A percentile compares a stretch with the other conserved stretches of the same genome.
Evolutionary conservation across 2,113 vertebrate species (phyloP).

Genomic region (Calyptomena viridis): DNA sequence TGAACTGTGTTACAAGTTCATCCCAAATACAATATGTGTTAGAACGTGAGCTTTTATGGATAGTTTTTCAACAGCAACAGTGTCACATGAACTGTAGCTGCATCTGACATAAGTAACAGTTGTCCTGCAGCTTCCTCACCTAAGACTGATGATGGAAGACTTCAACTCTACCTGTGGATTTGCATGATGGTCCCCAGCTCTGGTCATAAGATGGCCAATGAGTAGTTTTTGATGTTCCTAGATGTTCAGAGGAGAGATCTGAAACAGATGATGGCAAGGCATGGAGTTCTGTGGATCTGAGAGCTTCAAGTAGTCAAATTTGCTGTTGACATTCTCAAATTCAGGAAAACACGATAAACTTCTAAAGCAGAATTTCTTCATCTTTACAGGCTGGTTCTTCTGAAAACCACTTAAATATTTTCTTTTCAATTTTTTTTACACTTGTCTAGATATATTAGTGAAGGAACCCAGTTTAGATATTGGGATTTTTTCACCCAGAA

Average conservation of each 20-base stretch:
- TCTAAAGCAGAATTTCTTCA: background rate
- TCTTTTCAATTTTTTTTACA: background rate
- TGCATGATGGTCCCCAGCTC: background rate
- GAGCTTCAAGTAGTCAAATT: background rate
- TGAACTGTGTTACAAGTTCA: background rate
- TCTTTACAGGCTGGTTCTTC: background rate
- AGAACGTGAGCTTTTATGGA: background rate
- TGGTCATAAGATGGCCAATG: background rate
- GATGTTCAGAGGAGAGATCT: background rate
- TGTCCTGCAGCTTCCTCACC: background rate
- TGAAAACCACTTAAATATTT: background rate
- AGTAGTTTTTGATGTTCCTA: background rate
- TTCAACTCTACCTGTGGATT: background rate
- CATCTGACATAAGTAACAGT: background rate
- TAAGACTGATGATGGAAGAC: background rate
- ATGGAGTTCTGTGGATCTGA: background rate
- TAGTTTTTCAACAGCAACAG: background rate
- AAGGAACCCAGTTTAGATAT: background rate
- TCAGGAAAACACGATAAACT: background rate
- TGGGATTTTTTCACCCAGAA: background rate
- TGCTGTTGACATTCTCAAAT: background rate
- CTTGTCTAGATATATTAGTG: background rate
- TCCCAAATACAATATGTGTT: background rate
- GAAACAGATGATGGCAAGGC: background rate
- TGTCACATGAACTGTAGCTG: background rate